Base-by-base conservation (phyloP, 2,888 invertebrate species). In the Scaptomyza tumidula region DNA sequence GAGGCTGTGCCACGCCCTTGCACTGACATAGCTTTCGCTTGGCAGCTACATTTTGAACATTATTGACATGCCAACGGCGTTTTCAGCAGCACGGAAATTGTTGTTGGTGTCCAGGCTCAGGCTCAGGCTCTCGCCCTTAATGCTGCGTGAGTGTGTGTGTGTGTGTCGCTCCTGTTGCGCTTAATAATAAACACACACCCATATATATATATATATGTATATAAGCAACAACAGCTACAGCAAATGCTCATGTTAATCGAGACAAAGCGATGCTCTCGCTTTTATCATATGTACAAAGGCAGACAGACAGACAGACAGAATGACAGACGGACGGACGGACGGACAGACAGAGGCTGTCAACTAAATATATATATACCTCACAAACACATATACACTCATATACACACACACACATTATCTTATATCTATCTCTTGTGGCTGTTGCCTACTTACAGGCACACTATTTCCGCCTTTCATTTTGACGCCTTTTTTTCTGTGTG, bases 31-130 rank as follows among this genome's bases (percentile, higher is more conserved):
- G 61, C 75, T 60, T 49, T 56, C 53, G 54, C 67, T 27, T 69
- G 75, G 71, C 76, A 80, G 80, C 53, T 55, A 86, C 89, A 88
- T 83, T 83, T 86, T 77, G 75, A 83, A 78, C 89, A 88, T 83
- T 83, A 83, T 83, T 83, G 83, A 88, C 83, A 86, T 88, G 89
- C 83, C 83, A 88, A 63, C 81, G 63, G 82, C 87, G 65, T 80
- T 84, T 80, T 63, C 74, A 72, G 58, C 41, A 58, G 41, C 65
- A 81, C 86, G 88, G 82, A 88, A 72, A 85, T 79, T 65, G 63
- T 79, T 65, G 65, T 65, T 80, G 62, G 71, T 24, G 24, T 24
- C 56, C 67, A 60, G 64, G 9, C 9, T 14, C 67, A 60, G 64
- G 9, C 9, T 14, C 67, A 58, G 64, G 9, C 14, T 14, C 41